Evolutionary conservation across 2,113 vertebrate species (phyloP).

Genomic region (Diphyllodes magnificus): DNA sequence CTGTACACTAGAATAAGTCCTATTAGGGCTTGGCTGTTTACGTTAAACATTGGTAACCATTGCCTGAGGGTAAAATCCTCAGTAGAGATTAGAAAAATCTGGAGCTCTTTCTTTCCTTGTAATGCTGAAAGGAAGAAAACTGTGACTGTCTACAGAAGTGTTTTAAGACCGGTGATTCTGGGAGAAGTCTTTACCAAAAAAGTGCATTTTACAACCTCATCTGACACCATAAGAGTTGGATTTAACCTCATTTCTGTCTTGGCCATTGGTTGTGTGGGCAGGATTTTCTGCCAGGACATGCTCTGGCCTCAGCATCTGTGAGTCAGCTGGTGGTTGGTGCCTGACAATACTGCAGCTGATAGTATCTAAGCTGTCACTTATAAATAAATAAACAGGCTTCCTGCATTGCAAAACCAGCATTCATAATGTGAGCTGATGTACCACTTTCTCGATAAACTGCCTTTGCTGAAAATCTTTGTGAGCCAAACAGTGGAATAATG

Average conservation of each 20-base stretch:
- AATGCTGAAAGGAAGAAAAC: neutral
- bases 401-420: neutral
- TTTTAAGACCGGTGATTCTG: neutral
- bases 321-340: neutral
- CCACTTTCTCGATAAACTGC: neutral
- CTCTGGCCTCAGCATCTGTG: fast-evolving
- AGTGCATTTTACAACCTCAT: neutral
- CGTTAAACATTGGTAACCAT: neutral
- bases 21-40: neutral
- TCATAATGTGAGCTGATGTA: neutral
- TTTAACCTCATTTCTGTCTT: neutral
- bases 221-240: neutral
- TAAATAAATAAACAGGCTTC: conserved; percentile 42
- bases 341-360: neutral
- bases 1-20: neutral
- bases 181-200: neutral
- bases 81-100: neutral
- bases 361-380: conserved; percentile 1
- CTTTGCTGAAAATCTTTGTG: neutral
- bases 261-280: neutral
- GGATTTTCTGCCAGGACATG: neutral
- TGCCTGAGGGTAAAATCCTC: neutral
- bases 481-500: neutral
- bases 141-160: neutral
- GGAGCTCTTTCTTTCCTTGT: neutral